Percentiles rank a stretch among this genome's conserved stretches.
Evolutionary conservation across 2,888 invertebrate genomes (phyloP).

Genomic region (Callinectes sapidus): DNA sequence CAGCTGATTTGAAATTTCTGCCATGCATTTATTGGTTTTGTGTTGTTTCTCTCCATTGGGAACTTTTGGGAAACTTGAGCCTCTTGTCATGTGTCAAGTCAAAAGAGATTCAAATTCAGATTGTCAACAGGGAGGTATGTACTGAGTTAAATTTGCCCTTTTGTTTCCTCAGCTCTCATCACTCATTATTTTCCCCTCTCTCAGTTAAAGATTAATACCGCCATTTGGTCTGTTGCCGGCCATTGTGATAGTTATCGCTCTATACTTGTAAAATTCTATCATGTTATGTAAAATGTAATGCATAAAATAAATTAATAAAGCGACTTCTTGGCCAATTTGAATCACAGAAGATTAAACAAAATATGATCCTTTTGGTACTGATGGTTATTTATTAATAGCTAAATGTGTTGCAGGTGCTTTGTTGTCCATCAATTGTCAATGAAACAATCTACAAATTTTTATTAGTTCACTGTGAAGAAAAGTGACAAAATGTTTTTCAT

Average conservation of each 20-base stretch:
- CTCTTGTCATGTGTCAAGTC: conserved; percentile 28
- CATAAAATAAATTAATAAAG: conserved; percentile 70
- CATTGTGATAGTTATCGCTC: conserved; percentile 72
- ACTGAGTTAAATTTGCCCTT: conserved; percentile 49
- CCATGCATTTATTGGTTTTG: not conserved
- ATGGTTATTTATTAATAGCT: too few relatives aligned
- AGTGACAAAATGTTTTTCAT: too few relatives aligned
- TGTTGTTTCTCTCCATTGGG: not conserved
- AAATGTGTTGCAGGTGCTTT: too few relatives aligned
- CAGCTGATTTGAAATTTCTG: not conserved
- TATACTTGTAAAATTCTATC: conserved; percentile 72
- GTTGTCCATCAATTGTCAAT: too few relatives aligned
- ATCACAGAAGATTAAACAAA: not conserved
- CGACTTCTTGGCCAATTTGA: conserved; percentile 62
- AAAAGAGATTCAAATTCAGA: conserved; percentile 36
- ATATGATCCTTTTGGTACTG: not conserved
- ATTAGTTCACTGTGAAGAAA: too few relatives aligned
- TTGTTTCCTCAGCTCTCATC: conserved; percentile 63
- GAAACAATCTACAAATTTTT: too few relatives aligned
- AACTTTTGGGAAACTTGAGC: conserved; percentile 15
- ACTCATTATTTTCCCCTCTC: conserved; percentile 54
- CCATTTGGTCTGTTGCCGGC: conserved; percentile 68
- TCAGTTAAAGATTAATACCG: conserved; percentile 56
- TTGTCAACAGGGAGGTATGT: conserved; percentile 50
- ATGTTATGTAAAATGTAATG: conserved; percentile 73